These are phyloP conservation scores for Mormyrus iriodes DNA, from an alignment of 2,113 vertebrate species.

Conservation along the genomic window DNA sequence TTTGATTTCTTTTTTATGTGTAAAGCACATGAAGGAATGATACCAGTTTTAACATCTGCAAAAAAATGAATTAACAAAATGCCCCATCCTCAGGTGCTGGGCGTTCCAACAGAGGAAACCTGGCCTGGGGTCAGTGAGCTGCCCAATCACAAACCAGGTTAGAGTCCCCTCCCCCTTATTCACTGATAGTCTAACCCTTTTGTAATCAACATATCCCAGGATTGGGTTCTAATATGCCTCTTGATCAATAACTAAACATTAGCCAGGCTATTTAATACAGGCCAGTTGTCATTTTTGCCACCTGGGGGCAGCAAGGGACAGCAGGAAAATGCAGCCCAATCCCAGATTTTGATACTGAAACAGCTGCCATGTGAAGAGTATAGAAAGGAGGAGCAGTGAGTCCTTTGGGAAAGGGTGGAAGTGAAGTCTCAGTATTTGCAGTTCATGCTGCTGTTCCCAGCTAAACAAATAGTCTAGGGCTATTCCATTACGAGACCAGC, in stretches of 20 bases:
- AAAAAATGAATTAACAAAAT: background rate
- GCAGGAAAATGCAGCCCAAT: background rate
- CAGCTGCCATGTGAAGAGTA: background rate
- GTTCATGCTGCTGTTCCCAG: background rate
- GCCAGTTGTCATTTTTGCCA: background rate
- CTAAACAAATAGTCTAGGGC: background rate
- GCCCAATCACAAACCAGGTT: conserved; percentile 74
- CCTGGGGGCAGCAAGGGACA: conserved; percentile 18
- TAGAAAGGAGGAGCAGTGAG: background rate
- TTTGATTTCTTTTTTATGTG: background rate
- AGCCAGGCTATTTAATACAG: background rate
- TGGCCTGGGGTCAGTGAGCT: conserved; percentile 80
- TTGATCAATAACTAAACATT: background rate
- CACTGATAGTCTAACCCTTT: background rate
- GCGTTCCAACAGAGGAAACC: conserved; percentile 69
- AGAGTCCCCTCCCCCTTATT: conserved; percentile 3
- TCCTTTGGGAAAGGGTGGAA: background rate
- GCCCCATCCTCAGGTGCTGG: conserved; percentile 62
- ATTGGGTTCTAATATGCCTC: background rate
- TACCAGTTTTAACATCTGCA: background rate
- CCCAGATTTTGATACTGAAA: background rate
- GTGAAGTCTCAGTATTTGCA: background rate
- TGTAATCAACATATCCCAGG: background rate
- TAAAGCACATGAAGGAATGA: background rate
- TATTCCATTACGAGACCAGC: background rate